phyloP scores from a whole-genome alignment of 2,113 vertebrate genomes.

The Terrapene triunguis region DNA sequence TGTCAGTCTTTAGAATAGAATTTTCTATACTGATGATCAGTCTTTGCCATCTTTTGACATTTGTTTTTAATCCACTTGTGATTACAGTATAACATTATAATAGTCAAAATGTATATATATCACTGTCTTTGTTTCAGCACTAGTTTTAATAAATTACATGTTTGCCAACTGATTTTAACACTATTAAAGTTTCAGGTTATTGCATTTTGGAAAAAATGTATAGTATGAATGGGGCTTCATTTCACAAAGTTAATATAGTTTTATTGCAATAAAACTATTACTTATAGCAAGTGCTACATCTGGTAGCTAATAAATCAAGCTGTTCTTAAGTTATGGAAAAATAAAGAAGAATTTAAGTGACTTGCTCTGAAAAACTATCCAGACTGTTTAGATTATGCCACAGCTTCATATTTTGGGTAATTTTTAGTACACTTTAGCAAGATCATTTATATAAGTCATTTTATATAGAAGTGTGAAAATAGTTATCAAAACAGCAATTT shows the following conservation, averaged over 20 bases:
- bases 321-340: constrained; percentile 7
- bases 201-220: constrained; percentile 32
- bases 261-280: constrained; percentile 27
- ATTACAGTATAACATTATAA: constrained; percentile 21
- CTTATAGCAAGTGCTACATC: not conserved
- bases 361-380: not conserved
- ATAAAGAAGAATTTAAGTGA: constrained; percentile 2
- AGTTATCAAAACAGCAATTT: not conserved
- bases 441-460: constrained; percentile 1
- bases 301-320: constrained; percentile 14
- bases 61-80: not conserved
- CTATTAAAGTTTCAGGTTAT: not conserved
- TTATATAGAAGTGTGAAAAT: not conserved
- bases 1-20: not conserved
- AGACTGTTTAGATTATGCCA: constrained; percentile 20
- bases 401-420: not conserved
- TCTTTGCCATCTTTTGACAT: not conserved
- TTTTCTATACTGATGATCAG: not conserved
- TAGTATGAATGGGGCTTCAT: not conserved
- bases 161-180: constrained; percentile 20
- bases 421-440: not conserved
- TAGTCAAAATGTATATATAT: not conserved
- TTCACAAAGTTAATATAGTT: constrained; percentile 6
- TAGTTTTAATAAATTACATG: constrained; percentile 40
- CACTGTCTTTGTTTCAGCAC: constrained; percentile 29